Percentiles rank a stretch among this genome's conserved stretches.
Evolutionary conservation across 1,140 invertebrate species (phyloP).

Genomic region (Zeugodacus cucurbitae): DNA sequence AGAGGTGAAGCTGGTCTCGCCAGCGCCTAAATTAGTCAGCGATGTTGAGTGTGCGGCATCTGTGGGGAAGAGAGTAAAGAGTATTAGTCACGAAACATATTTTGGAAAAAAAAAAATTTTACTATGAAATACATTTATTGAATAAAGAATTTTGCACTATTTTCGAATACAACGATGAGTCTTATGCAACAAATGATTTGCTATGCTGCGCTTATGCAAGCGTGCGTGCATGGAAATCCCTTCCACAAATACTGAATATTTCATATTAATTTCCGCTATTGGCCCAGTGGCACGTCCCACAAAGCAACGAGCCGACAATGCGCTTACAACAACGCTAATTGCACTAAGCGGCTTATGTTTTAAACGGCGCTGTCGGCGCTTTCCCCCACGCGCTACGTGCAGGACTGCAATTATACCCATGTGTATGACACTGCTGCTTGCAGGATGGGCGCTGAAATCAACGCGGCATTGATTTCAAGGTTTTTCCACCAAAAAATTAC

Average conservation of each 20-base stretch:
- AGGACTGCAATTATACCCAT: neutral
- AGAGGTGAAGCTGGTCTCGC: slow-evolving; percentile 39
- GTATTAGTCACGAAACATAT: neutral
- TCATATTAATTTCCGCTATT: neutral
- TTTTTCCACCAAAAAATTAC: neutral
- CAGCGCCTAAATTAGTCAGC: slow-evolving; percentile 42
- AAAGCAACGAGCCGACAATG: slow-evolving; percentile 11
- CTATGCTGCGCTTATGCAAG: neutral
- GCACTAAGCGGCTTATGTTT: slow-evolving; percentile 19
- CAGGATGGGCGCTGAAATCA: neutral
- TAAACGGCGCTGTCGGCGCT: neutral
- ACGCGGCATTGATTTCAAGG: neutral
- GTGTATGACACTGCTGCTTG: neutral
- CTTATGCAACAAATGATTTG: neutral
- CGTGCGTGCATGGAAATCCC: neutral
- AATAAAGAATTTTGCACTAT: too few relatives aligned
- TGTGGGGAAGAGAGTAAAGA: neutral
- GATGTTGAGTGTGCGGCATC: slow-evolving; percentile 1
- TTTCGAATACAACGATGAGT: too few relatives aligned
- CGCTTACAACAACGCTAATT: slow-evolving; percentile 29
- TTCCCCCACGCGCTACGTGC: neutral
- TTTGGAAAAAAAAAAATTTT: too few relatives aligned
- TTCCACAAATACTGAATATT: slow-evolving; percentile 19
- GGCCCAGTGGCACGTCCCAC: neutral
- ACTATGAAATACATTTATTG: too few relatives aligned